A percentile compares a stretch with the other conserved stretches of the same genome.
phyloP scores from a whole-genome alignment of 2,797 vertebrate genomes.

The Enteromius viviparus region DNA sequence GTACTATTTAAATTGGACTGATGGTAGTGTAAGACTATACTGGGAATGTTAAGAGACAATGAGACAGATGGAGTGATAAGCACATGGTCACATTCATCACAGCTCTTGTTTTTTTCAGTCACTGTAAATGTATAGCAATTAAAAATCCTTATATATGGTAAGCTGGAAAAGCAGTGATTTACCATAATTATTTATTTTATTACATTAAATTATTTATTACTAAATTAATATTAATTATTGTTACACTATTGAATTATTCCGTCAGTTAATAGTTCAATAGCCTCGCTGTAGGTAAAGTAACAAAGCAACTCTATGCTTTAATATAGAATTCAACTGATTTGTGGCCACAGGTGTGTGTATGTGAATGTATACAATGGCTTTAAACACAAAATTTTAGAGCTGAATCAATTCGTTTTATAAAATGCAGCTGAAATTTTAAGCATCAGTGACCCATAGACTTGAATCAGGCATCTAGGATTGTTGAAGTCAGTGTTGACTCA shows the following conservation, averaged over 20 bases:
- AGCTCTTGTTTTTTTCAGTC: not conserved
- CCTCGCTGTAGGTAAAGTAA: not conserved
- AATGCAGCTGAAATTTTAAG: not conserved
- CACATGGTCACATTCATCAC: slow-evolving; percentile 5
- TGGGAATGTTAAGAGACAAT: slow-evolving; percentile 21
- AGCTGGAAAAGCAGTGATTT: not conserved
- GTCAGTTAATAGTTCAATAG: not conserved
- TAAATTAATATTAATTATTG: not conserved
- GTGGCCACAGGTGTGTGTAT: not conserved
- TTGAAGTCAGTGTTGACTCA: slow-evolving; percentile 45
- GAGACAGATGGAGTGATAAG: slow-evolving; percentile 6
- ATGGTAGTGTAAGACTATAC: not conserved
- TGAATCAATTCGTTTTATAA: not conserved
- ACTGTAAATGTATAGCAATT: not conserved
- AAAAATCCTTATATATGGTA: not conserved
- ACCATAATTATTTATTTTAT: not conserved
- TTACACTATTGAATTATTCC: not conserved
- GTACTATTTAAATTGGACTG: slow-evolving; percentile 18
- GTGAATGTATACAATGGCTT: not conserved
- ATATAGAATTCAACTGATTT: not conserved
- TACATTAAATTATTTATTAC: not conserved
- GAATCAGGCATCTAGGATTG: slow-evolving; percentile 17
- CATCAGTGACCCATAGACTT: slow-evolving; percentile 9
- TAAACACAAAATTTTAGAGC: not conserved
- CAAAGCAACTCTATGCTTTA: not conserved